Conservation (phyloP, 2,888 invertebrate species). For the Drosophila picticornis region DNA sequence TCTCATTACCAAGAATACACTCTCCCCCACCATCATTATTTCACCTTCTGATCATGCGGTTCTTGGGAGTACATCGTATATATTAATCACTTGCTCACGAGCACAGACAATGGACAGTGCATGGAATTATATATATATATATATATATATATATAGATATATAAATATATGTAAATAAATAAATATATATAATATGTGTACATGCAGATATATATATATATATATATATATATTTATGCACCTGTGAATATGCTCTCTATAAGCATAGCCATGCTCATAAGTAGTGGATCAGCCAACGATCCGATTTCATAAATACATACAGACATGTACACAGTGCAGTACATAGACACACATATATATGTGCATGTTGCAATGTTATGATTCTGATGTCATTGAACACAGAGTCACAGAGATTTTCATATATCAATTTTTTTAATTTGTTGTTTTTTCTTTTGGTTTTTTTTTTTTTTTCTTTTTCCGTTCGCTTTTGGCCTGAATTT, state of each 20-base stretch:
- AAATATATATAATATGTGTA: too few relatives aligned
- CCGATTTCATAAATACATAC: conserved; percentile 44
- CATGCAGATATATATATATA: conserved; percentile 13
- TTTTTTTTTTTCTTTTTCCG: conserved; percentile 40
- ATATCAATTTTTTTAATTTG: conserved; percentile 30
- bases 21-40: not conserved
- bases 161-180: not conserved
- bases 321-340: not conserved
- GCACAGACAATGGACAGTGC: conserved; percentile 22
- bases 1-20: conserved; percentile 24
- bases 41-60: conserved; percentile 15
- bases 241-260: conserved; percentile 32
- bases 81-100: conserved; percentile 36
- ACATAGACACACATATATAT: conserved; percentile 3
- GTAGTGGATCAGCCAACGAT: conserved; percentile 35
- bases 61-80: conserved; percentile 4
- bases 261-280: conserved; percentile 19
- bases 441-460: not conserved
- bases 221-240: conserved; percentile 21
- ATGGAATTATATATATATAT: conserved; percentile 24
- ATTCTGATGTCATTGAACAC: conserved; percentile 60
- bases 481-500: conserved; percentile 72
- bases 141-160: conserved; percentile 11
- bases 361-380: conserved; percentile 51
- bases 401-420: conserved; percentile 38